Evolutionary conservation across 2,888 invertebrate genomes (phyloP).

Genomic region (Nomada flava): DNA sequence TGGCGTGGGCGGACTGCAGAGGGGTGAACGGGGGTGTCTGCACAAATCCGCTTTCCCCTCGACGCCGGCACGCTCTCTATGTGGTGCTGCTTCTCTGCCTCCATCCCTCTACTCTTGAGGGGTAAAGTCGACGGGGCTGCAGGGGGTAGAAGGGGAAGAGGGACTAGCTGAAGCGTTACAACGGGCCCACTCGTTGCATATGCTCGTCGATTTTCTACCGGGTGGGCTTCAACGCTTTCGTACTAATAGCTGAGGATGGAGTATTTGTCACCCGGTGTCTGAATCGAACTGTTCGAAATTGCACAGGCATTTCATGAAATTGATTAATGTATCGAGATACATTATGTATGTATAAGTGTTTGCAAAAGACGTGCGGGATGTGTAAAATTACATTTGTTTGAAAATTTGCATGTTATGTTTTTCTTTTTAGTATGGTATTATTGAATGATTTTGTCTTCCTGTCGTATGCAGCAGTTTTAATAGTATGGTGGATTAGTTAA

Average conservation of each 20-base stretch:
- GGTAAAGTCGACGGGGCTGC: constrained; percentile 60
- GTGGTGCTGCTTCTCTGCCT: constrained; percentile 58
- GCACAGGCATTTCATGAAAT: too few species aligned
- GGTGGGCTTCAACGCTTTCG: constrained; percentile 43
- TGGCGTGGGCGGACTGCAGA: constrained; percentile 75
- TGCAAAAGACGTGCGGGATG: too few species aligned
- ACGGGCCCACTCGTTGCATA: constrained; percentile 75
- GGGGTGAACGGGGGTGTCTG: constrained; percentile 78
- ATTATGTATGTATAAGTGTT: too few species aligned
- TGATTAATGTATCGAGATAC: too few species aligned
- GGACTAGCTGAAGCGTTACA: constrained; percentile 78
- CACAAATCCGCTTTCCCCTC: constrained; percentile 74
- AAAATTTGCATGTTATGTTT: too few species aligned
- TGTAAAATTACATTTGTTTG: too few species aligned
- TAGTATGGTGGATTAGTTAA: too few species aligned
- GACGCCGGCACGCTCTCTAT: neutral
- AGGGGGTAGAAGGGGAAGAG: constrained; percentile 52
- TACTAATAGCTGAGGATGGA: neutral
- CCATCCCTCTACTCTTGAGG: constrained; percentile 55
- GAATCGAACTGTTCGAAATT: too few species aligned
- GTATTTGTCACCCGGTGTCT: too few species aligned
- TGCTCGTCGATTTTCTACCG: constrained; percentile 66
- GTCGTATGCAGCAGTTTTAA: too few species aligned
- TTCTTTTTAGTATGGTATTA: neutral
- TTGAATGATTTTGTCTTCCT: too few species aligned